Evolutionary conservation across 2,888 invertebrate species (phyloP).

Genomic region (Ptychoptera contaminata): DNA sequence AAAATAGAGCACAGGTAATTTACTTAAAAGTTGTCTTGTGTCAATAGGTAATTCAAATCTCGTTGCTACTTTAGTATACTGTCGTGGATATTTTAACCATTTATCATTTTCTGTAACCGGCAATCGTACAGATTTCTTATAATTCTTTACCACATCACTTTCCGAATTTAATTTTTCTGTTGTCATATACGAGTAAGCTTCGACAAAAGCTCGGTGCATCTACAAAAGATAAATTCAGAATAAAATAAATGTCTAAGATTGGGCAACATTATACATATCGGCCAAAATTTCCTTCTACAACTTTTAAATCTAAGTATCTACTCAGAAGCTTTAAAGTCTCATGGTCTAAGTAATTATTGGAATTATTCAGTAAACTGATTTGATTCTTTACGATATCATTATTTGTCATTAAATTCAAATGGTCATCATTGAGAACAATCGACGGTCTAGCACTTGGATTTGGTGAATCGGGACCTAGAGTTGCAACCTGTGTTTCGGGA

Average conservation of each 20-base stretch:
- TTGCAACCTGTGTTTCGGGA: slow-evolving; percentile 55
- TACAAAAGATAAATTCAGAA: slow-evolving; percentile 8
- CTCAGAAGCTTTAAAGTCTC: slow-evolving; percentile 27
- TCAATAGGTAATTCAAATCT: slow-evolving; percentile 63
- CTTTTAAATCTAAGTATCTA: slow-evolving; percentile 24
- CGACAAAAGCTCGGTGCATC: slow-evolving; percentile 25
- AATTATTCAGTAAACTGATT: background rate
- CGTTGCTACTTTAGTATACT: slow-evolving; percentile 58
- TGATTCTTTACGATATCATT: slow-evolving; percentile 13
- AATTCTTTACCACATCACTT: slow-evolving; percentile 7
- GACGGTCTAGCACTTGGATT: slow-evolving; percentile 52
- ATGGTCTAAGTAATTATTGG: slow-evolving; percentile 25
- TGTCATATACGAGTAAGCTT: slow-evolving; percentile 25
- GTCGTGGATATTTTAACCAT: slow-evolving; percentile 51
- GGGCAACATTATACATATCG: slow-evolving; percentile 20
- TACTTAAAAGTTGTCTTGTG: slow-evolving; percentile 35
- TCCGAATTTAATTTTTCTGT: slow-evolving; percentile 9
- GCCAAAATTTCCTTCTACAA: slow-evolving; percentile 28
- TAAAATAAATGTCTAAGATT: background rate
- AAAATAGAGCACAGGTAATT: slow-evolving; percentile 5
- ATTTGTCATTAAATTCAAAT: background rate
- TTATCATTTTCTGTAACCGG: slow-evolving; percentile 37
- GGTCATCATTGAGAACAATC: slow-evolving; percentile 33
- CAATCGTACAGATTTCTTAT: slow-evolving; percentile 30
- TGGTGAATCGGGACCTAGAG: slow-evolving; percentile 46